Percentiles rank a stretch among this genome's conserved stretches.
Conservation (phyloP, 2,113 vertebrate genomes). For the Oreochromis aureus region DNA sequence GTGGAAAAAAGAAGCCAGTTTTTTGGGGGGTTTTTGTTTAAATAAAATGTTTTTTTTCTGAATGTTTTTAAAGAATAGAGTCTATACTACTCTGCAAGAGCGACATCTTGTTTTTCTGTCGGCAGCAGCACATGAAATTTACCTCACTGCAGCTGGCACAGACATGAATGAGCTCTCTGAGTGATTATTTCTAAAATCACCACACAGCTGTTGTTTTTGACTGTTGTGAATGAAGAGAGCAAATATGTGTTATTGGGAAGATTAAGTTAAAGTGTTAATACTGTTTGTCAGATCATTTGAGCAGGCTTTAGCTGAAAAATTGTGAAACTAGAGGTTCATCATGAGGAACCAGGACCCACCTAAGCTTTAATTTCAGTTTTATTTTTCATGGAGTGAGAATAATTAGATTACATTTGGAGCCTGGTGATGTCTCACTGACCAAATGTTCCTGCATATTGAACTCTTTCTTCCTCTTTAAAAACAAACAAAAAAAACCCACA, state of each 20-base stretch:
- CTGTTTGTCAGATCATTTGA: neutral
- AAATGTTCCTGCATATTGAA: neutral
- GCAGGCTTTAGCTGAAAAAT: neutral
- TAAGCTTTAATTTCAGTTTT: neutral
- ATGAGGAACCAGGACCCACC: neutral
- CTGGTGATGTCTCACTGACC: neutral
- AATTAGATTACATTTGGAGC: neutral
- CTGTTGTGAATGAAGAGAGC: neutral
- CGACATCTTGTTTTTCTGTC: neutral
- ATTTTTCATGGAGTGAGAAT: neutral
- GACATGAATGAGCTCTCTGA: neutral
- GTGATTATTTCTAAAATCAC: neutral
- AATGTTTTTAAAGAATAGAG: neutral
- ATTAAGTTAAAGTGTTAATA: neutral
- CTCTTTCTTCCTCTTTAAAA: neutral
- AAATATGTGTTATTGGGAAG: neutral
- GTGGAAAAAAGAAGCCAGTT: too few relatives aligned
- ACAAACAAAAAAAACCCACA: neutral
- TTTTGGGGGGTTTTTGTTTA: too few relatives aligned
- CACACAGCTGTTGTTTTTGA: neutral
- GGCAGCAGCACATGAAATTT: neutral
- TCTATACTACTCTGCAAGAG: neutral
- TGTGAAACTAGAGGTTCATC: neutral
- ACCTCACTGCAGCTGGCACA: neutral
- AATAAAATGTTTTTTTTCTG: too few relatives aligned